Conservation (phyloP, 2,888 invertebrate genomes). For the Tricholauxania praeusta region DNA sequence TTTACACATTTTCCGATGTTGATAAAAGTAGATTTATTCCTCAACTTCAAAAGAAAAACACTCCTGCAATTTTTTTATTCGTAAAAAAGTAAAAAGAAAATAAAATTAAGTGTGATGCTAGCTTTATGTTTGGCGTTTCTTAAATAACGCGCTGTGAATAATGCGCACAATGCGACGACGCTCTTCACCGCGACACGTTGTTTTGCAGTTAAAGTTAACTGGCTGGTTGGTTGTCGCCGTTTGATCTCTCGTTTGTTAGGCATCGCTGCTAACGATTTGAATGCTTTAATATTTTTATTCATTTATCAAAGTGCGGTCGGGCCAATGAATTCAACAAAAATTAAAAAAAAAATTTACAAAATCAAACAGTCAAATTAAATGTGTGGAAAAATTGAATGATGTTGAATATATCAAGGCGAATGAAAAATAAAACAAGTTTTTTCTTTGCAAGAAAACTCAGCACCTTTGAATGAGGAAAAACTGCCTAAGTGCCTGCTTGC, state of each 20-base stretch:
- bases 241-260: slow-evolving; percentile 62
- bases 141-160: neutral
- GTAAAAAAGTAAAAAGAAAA: neutral
- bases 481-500: too few relatives aligned
- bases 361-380: too few relatives aligned
- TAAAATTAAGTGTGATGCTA: neutral
- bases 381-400: slow-evolving; percentile 17
- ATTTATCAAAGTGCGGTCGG: slow-evolving; percentile 55
- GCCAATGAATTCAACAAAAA: neutral
- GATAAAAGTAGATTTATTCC: too few relatives aligned
- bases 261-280: slow-evolving; percentile 63
- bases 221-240: slow-evolving; percentile 42
- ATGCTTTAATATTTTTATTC: slow-evolving; percentile 59
- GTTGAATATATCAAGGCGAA: neutral
- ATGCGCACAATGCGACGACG: slow-evolving; percentile 6
- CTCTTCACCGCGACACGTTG: neutral
- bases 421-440: neutral
- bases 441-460: neutral
- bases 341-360: neutral
- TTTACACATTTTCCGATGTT: too few relatives aligned
- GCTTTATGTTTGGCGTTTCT: neutral
- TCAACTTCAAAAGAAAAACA: neutral
- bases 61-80: neutral
- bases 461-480: neutral
- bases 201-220: neutral